Evolutionary conservation across 2,113 vertebrate genomes (phyloP).

Genomic region (Thunnus thynnus): DNA sequence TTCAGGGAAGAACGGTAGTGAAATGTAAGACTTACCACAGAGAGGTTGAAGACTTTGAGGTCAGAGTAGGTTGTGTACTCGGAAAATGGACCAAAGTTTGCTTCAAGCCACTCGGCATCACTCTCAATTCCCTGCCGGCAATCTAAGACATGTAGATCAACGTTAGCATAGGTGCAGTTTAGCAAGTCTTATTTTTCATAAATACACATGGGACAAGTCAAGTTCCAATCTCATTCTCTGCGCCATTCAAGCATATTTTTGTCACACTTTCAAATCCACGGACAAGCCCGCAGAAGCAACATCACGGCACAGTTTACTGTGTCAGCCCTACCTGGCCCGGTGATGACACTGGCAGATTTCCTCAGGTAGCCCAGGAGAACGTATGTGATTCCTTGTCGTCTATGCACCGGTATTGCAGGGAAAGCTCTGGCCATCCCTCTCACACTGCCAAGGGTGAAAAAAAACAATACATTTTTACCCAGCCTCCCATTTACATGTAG

Average conservation of each 20-base stretch:
- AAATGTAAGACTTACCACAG: conserved; percentile 20
- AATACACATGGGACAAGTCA: not conserved
- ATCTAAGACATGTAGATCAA: not conserved
- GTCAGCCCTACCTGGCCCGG: conserved; percentile 14
- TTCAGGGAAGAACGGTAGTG: not conserved
- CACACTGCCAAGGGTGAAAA: conserved; percentile 20
- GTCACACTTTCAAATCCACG: not conserved
- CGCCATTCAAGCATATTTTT: not conserved
- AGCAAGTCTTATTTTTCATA: too few relatives aligned
- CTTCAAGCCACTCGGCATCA: conserved; percentile 27
- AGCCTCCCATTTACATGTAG: not conserved
- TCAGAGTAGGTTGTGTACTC: conserved; percentile 17
- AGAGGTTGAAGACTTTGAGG: conserved; percentile 29
- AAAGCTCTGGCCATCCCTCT: conserved; percentile 21
- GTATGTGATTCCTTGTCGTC: not conserved
- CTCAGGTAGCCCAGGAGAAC: conserved; percentile 43
- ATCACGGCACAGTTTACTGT: not conserved
- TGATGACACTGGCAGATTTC: conserved; percentile 3
- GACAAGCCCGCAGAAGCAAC: too few relatives aligned
- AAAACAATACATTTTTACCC: not conserved
- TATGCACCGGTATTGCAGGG: not conserved
- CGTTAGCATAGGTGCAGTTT: not conserved
- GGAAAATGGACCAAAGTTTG: conserved; percentile 51
- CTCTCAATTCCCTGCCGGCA: conserved; percentile 18
- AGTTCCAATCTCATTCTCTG: not conserved